These are phyloP conservation scores for Thripadectes ignobilis DNA, from an alignment of 2,797 vertebrate genomes.

Conservation along the genomic window DNA sequence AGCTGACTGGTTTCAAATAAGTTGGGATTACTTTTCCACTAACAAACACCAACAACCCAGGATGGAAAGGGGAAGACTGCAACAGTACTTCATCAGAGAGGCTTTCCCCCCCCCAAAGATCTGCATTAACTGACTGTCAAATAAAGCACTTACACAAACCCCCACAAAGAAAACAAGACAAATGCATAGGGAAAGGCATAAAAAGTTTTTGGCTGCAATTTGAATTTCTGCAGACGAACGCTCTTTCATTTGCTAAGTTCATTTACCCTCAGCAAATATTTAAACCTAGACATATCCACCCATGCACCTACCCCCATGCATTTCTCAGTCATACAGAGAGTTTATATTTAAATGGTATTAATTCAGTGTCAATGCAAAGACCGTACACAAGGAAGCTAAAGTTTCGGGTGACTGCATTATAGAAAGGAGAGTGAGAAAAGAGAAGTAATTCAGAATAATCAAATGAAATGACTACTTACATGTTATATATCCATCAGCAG, in stretches of 20 bases:
- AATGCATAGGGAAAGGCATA: background rate
- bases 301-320: background rate
- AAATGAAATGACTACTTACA: constrained; percentile 79
- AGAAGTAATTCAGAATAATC: constrained; percentile 27
- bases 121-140: background rate
- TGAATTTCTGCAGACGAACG: background rate
- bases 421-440: background rate
- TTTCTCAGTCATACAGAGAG: background rate
- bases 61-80: background rate
- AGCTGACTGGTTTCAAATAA: background rate
- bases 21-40: background rate
- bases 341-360: background rate
- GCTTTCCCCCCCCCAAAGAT: background rate
- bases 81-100: background rate
- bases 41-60: background rate
- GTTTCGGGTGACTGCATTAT: background rate
- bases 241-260: background rate
- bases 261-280: background rate
- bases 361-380: background rate
- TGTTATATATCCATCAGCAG: constrained; percentile 84
- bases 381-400: background rate
- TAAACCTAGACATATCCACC: background rate
- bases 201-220: background rate
- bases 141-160: background rate
- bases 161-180: background rate